A percentile compares a stretch with the other conserved stretches of the same genome.
These are phyloP conservation scores for Trididemnum clinides DNA, from an alignment of 23 tunicate genomes.

Conservation along the genomic window DNA sequence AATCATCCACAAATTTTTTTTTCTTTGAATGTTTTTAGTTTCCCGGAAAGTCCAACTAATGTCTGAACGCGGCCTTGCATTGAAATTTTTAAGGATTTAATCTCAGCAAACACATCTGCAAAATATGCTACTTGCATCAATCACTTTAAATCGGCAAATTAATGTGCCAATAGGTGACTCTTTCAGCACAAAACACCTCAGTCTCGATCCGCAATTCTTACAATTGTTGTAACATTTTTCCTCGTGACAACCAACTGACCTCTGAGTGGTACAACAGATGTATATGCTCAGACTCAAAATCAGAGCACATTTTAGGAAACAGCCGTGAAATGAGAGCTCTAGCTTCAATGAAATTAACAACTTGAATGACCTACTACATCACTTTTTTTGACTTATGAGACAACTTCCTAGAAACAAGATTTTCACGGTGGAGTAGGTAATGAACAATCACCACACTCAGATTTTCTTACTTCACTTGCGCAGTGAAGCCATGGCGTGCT, in stretches of 20 bases:
- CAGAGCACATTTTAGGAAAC: neutral
- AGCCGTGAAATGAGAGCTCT: neutral
- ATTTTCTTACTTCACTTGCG: neutral
- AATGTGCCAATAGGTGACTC: neutral
- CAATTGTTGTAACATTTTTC: slow-evolving; percentile 1
- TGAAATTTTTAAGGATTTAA: neutral
- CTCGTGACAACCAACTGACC: too few species aligned
- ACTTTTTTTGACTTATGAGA: neutral
- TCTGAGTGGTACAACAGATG: neutral
- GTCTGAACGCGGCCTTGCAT: neutral
- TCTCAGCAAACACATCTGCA: too few species aligned
- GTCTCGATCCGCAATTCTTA: neutral
- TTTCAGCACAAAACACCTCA: neutral
- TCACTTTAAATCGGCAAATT: neutral
- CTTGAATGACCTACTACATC: too few species aligned
- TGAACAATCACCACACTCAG: neutral
- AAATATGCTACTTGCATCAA: too few species aligned
- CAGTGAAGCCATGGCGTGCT: neutral
- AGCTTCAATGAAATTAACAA: too few species aligned
- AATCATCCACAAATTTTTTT: neutral
- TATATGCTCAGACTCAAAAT: too few species aligned
- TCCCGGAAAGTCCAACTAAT: too few species aligned
- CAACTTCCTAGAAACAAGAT: neutral
- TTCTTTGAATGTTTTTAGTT: neutral
- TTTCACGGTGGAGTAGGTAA: neutral